Conservation (phyloP, 2,113 vertebrate genomes). For the Anolis carolinensis region DNA sequence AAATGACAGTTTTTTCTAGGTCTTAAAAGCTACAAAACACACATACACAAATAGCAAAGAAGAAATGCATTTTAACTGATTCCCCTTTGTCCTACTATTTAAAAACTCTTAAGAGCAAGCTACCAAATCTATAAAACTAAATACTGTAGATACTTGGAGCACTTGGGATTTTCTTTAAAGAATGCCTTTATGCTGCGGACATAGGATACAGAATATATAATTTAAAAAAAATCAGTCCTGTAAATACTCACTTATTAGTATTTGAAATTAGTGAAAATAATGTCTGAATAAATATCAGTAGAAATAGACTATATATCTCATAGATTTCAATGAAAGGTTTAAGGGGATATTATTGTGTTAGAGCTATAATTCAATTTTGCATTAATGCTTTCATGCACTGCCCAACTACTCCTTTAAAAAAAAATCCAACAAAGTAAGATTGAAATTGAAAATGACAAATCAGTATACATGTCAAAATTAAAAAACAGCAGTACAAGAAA, state of each 20-base stretch:
- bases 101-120: background rate
- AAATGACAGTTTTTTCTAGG: slow-evolving; percentile 16
- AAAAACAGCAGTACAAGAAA: background rate
- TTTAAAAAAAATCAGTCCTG: background rate
- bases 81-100: background rate
- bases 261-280: background rate
- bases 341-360: background rate
- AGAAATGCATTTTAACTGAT: background rate
- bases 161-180: background rate
- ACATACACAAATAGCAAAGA: background rate
- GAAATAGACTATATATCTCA: background rate
- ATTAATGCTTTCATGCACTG: background rate
- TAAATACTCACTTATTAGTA: background rate
- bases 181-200: too few relatives aligned
- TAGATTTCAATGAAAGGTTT: background rate
- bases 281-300: background rate
- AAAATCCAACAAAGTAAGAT: background rate
- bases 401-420: background rate
- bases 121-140: background rate
- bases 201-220: background rate
- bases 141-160: background rate
- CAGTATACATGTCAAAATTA: background rate
- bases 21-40: background rate
- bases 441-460: background rate
- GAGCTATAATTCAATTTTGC: background rate